A percentile compares a stretch with the other conserved stretches of the same genome.
phyloP scores from a whole-genome alignment of 2,888 invertebrate genomes.

The Lagria hirta region DNA sequence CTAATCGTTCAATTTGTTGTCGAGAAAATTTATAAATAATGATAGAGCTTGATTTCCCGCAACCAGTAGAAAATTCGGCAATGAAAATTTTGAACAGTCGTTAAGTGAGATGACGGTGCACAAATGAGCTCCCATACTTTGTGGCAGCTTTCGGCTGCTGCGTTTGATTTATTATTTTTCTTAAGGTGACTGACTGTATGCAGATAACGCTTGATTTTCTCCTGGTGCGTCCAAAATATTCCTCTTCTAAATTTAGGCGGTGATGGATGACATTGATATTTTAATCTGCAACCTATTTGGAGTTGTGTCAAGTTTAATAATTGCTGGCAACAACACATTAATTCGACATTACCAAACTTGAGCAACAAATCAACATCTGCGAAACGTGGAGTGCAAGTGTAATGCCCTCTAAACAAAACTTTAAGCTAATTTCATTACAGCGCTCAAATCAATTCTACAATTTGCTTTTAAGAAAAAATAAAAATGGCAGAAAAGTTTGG shows the following conservation, averaged over 20 bases:
- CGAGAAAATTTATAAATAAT: too few species aligned
- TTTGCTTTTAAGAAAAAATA: too few species aligned
- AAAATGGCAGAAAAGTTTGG: too few species aligned
- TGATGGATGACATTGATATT: slow-evolving; percentile 7
- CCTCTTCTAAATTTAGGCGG: slow-evolving; percentile 7
- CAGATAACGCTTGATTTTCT: too few species aligned
- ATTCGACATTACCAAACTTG: slow-evolving; percentile 13
- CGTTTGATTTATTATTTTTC: slow-evolving; percentile 20
- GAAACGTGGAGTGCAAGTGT: slow-evolving; percentile 6
- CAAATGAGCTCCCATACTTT: slow-evolving; percentile 14
- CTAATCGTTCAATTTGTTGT: too few species aligned
- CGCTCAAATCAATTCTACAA: too few species aligned
- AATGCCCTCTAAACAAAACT: slow-evolving; percentile 5
- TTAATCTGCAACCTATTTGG: slow-evolving; percentile 6
- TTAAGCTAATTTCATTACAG: too few species aligned
- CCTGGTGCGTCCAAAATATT: too few species aligned
- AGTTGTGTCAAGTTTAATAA: slow-evolving; percentile 11
- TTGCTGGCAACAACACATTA: slow-evolving; percentile 4
- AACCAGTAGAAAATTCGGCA: neutral
- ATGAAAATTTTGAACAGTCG: slow-evolving; percentile 9
- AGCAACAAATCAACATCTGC: slow-evolving; percentile 18
- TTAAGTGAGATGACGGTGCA: slow-evolving; percentile 10
- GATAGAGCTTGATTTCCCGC: neutral
- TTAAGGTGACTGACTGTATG: too few species aligned
- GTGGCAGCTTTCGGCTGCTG: too few species aligned